A percentile compares a stretch with the other conserved stretches of the same genome.
Evolutionary conservation across 2,888 invertebrate species (phyloP).

Genomic region (Euzetes globulus): DNA sequence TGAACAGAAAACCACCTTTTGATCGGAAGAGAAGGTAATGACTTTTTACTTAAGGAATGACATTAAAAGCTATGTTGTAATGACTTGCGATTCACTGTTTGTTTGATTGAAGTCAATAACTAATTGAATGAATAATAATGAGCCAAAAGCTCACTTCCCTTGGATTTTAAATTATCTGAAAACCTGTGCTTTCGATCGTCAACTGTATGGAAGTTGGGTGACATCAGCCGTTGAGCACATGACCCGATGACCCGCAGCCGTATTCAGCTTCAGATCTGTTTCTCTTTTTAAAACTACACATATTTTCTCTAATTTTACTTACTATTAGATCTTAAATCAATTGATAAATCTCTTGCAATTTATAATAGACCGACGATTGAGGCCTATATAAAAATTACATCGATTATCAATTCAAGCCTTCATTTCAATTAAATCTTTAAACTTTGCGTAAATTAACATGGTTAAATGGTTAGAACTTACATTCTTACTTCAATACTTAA

Average conservation of each 20-base stretch:
- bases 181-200: not conserved
- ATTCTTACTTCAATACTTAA: no score
- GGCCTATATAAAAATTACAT: not conserved
- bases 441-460: no score
- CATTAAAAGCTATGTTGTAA: not conserved
- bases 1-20: conserved; percentile 28
- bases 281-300: not conserved
- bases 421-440: not conserved
- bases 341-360: not conserved
- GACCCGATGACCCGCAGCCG: not conserved
- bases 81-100: not conserved
- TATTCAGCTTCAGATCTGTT: not conserved
- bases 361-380: not conserved
- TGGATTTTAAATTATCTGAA: not conserved
- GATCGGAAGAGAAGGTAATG: not conserved
- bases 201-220: not conserved
- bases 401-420: not conserved
- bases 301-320: not conserved
- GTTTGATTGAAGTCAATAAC: not conserved
- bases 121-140: not conserved
- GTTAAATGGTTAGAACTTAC: no score
- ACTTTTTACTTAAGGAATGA: no score
- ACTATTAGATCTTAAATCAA: not conserved
- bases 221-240: conserved; percentile 2
- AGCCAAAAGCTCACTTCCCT: conserved; percentile 15